Conservation (phyloP, 2,888 invertebrate genomes). For the Idaea biselata region DNA sequence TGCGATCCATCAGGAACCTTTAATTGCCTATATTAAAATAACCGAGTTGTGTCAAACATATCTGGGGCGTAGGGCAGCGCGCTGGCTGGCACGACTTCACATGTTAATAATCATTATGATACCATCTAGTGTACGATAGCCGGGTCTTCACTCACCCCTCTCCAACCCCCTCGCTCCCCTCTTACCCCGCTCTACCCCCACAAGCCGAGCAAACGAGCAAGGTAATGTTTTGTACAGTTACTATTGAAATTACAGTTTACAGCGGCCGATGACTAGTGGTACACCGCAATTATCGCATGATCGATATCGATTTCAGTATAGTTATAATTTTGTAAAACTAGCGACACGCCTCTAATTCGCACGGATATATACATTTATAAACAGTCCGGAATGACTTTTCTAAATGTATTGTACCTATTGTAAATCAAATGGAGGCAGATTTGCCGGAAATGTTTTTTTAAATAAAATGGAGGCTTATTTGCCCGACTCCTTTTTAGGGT, state of each 20-base stretch:
- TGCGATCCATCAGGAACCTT: conserved; percentile 55
- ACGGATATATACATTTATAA: no score
- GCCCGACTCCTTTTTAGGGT: no score
- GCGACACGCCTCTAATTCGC: no score
- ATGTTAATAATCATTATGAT: conserved; percentile 81
- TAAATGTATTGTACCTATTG: no score
- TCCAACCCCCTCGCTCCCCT: conserved; percentile 34
- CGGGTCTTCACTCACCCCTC: conserved; percentile 51
- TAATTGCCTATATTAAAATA: conserved; percentile 80
- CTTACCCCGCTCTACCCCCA: conserved; percentile 38
- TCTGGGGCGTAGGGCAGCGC: conserved; percentile 67
- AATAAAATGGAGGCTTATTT: no score
- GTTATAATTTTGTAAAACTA: background rate
- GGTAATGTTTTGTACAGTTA: conserved; percentile 34
- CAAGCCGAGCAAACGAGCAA: conserved; percentile 26
- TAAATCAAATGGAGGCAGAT: no score
- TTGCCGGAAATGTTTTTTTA: no score
- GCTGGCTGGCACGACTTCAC: conserved; percentile 74
- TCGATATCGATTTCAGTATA: background rate
- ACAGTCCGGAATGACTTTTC: no score
- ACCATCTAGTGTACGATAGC: conserved; percentile 79
- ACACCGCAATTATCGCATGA: background rate
- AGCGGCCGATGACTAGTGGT: conserved; percentile 17
- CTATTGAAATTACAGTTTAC: conserved; percentile 35
- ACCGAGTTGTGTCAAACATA: conserved; percentile 79